Percentiles rank a stretch among this genome's conserved stretches.
Evolutionary conservation across 2,797 vertebrate species (phyloP).

Genomic region (Anomalospiza imberbis): DNA sequence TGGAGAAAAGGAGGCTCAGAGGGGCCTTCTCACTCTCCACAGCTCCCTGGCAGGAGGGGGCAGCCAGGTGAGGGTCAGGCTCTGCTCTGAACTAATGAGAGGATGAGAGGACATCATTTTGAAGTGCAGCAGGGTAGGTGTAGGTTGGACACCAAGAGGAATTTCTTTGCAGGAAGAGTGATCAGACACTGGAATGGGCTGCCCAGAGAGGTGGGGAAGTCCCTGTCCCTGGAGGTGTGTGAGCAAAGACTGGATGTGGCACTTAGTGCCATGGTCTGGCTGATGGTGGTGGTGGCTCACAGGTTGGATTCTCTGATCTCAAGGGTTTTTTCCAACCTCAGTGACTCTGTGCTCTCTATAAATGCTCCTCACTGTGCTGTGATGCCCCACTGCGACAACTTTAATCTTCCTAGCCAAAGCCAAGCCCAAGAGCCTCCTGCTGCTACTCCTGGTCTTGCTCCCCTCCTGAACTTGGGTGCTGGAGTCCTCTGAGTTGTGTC

Average conservation of each 20-base stretch:
- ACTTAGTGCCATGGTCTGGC: fast-evolving
- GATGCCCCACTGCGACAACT: not conserved
- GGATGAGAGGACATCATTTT: fast-evolving
- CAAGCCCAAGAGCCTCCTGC: not conserved
- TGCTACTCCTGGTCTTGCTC: fast-evolving
- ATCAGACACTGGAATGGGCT: not conserved
- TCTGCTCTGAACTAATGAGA: not conserved
- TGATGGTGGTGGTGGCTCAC: not conserved
- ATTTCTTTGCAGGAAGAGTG: not conserved
- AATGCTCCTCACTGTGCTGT: fast-evolving
- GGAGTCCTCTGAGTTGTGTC: not conserved
- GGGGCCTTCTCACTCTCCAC: fast-evolving
- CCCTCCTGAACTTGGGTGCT: not conserved
- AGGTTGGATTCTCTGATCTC: not conserved
- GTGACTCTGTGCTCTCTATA: not conserved
- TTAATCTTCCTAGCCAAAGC: not conserved
- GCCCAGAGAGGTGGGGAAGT: not conserved
- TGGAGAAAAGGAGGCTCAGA: not conserved
- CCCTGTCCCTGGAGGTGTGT: not conserved
- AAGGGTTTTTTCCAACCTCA: not conserved
- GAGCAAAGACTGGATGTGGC: not conserved
- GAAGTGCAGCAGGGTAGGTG: not conserved
- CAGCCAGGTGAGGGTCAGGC: not conserved
- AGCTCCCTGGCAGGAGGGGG: not conserved
- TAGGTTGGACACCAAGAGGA: not conserved